Conservation (phyloP, 2,113 vertebrate species). For the Jacana jacana region DNA sequence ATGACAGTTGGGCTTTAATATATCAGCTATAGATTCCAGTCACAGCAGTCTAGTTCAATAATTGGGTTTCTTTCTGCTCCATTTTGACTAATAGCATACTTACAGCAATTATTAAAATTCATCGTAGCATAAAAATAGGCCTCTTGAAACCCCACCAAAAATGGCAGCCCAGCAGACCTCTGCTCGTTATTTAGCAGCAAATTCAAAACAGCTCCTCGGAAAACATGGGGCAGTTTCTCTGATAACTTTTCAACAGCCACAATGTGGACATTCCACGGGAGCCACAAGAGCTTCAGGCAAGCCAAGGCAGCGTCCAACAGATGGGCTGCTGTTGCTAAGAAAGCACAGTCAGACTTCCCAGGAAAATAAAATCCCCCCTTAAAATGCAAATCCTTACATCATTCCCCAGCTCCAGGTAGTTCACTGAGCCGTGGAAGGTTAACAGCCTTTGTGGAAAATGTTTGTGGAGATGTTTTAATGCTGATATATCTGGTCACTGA, state of each 20-base stretch:
- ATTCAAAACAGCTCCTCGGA: not conserved
- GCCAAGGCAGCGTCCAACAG: not conserved
- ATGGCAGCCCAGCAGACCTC: not conserved
- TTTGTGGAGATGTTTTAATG: not conserved
- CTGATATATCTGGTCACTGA: not conserved
- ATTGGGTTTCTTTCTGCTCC: conserved; percentile 64
- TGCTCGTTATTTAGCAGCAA: not conserved
- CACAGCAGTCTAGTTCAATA: conserved; percentile 69
- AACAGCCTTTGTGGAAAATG: not conserved
- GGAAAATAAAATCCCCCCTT: not conserved
- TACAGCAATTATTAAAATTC: conserved; percentile 67
- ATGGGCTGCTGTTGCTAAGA: not conserved
- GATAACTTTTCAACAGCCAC: not conserved
- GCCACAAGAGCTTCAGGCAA: not conserved
- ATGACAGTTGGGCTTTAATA: conserved; percentile 57
- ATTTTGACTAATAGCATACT: conserved; percentile 66
- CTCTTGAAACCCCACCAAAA: conserved; percentile 27
- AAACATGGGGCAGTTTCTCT: not conserved
- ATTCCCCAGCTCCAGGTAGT: not conserved
- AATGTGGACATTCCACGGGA: not conserved
- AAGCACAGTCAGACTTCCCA: not conserved
- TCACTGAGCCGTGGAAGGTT: not conserved
- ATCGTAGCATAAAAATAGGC: conserved; percentile 13
- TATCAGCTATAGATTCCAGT: conserved; percentile 66
- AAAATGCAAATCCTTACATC: not conserved